Percentiles rank a stretch among this genome's conserved stretches.
Evolutionary conservation across 2,797 vertebrate genomes (phyloP).

Genomic region (Petrocephalus schoutedeni): DNA sequence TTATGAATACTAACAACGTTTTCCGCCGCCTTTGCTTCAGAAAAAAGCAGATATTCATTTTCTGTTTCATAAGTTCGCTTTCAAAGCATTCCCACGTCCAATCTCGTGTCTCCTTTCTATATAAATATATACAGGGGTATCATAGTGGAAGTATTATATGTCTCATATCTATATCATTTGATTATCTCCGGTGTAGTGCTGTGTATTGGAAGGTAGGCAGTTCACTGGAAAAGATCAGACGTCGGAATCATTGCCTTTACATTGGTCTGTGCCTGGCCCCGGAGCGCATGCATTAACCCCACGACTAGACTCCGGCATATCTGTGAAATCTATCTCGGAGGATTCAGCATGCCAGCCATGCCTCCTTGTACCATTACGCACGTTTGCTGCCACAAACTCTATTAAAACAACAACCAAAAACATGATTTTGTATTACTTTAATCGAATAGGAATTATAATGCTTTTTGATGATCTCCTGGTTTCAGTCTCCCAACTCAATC

Average conservation of each 20-base stretch:
- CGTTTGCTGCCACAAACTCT: slow-evolving; percentile 22
- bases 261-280: background rate
- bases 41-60: background rate
- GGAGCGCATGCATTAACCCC: background rate
- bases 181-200: background rate
- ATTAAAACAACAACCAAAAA: slow-evolving; percentile 11
- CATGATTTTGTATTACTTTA: slow-evolving; percentile 23
- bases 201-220: background rate
- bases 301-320: background rate
- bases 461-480: slow-evolving; percentile 14
- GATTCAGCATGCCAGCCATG: slow-evolving; percentile 14
- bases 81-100: background rate
- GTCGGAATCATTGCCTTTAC: background rate
- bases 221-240: slow-evolving; percentile 2
- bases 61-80: background rate
- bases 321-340: background rate
- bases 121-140: background rate
- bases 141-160: background rate
- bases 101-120: background rate
- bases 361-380: slow-evolving; percentile 14
- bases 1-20: background rate
- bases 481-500: slow-evolving; percentile 20
- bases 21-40: background rate
- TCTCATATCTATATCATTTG: background rate
- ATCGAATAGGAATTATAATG: slow-evolving; percentile 25